These are phyloP conservation scores for Lemur catta DNA, from an alignment of 2,797 vertebrate genomes.

Conservation along the genomic window DNA sequence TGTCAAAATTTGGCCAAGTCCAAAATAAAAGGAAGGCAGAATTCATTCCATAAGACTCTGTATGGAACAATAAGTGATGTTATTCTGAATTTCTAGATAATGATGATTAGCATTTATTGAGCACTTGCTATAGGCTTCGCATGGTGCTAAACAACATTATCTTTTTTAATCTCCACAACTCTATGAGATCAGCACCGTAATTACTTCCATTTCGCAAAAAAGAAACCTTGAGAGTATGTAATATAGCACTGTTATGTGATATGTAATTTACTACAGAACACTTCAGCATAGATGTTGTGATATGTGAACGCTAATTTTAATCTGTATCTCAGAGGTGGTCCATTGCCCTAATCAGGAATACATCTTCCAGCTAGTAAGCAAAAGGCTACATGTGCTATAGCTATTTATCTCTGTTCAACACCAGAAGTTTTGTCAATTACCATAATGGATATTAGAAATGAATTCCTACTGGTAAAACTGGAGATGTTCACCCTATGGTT, in stretches of 20 bases:
- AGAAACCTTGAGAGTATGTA: neutral
- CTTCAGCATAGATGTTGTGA: neutral
- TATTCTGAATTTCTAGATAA: neutral
- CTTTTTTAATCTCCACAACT: neutral
- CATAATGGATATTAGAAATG: neutral
- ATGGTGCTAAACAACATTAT: neutral
- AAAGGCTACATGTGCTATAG: neutral
- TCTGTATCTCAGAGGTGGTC: neutral
- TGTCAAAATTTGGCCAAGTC: neutral
- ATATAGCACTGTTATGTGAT: neutral
- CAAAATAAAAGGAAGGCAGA: constrained; percentile 15
- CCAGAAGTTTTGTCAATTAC: neutral
- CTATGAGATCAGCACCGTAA: neutral
- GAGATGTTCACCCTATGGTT: neutral
- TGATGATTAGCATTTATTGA: neutral
- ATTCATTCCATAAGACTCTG: neutral
- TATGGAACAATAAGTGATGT: neutral
- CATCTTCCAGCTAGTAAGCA: neutral
- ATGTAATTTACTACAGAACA: neutral
- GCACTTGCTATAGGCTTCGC: neutral
- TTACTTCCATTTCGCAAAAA: neutral
- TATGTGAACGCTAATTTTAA: neutral
- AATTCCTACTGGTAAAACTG: neutral
- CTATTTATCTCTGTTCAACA: neutral
- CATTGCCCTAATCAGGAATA: neutral